phyloP scores from a whole-genome alignment of 2,888 invertebrate species.

The Synergus itoensis region DNA sequence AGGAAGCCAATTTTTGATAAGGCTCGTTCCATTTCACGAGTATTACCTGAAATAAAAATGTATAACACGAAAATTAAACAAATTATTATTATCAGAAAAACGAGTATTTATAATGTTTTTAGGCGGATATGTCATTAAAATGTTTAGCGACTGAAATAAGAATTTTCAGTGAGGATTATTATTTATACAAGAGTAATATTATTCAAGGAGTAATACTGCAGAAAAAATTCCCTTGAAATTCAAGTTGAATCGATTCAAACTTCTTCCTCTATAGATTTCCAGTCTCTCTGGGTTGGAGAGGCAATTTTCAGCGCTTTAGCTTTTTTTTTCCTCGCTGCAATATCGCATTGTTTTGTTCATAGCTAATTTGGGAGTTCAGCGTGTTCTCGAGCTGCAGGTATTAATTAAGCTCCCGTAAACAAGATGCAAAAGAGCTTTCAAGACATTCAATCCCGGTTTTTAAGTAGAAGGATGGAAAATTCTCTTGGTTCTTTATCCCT shows the following conservation, averaged over 20 bases:
- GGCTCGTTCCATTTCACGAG: conserved; percentile 99
- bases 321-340: neutral
- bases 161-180: no score
- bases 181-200: neutral
- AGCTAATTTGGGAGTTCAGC: conserved; percentile 3
- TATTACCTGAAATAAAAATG: conserved; percentile 84
- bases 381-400: conserved; percentile 16
- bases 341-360: neutral
- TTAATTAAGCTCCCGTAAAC: conserved; percentile 27
- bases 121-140: no score
- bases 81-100: neutral
- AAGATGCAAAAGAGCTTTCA: conserved; percentile 22
- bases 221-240: neutral
- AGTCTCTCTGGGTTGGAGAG: neutral
- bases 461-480: neutral
- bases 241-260: neutral
- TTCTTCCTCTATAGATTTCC: neutral
- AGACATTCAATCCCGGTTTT: conserved; percentile 19
- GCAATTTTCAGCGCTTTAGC: neutral
- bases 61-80: neutral
- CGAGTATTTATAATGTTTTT: neutral
- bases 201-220: neutral
- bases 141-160: no score
- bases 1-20: conserved; percentile 98
- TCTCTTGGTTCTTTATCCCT: conserved; percentile 16